These are phyloP conservation scores for Nephrotoma flavescens DNA, from an alignment of 2,888 invertebrate species.

Conservation along the genomic window DNA sequence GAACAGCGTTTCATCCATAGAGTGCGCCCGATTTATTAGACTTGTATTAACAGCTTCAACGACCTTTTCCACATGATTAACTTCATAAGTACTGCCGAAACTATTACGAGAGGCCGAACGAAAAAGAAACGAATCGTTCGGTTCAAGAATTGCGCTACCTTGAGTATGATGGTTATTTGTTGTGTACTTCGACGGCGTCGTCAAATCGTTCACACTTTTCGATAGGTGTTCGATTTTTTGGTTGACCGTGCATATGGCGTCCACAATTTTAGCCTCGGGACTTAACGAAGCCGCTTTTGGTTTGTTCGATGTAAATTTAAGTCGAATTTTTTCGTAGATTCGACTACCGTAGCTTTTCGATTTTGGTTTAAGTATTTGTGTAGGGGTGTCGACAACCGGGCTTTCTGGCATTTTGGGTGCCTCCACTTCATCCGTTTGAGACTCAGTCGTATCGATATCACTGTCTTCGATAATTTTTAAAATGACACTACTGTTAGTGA, in stretches of 20 bases:
- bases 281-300: conserved; percentile 9
- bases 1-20: conserved; percentile 12
- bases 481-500: background rate
- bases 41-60: conserved; percentile 27
- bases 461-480: background rate
- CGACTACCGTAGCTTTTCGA: conserved; percentile 14
- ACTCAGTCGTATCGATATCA: background rate
- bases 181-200: conserved; percentile 16
- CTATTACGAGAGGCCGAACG: conserved; percentile 32
- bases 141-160: conserved; percentile 31
- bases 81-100: conserved; percentile 7
- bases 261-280: conserved; percentile 23
- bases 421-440: conserved; percentile 10
- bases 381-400: background rate
- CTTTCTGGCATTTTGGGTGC: background rate
- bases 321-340: conserved; percentile 27
- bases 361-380: background rate
- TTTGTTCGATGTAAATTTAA: conserved; percentile 10
- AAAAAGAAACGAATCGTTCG: conserved; percentile 53
- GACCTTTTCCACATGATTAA: conserved; percentile 14
- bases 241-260: conserved; percentile 25
- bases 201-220: conserved; percentile 11
- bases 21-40: conserved; percentile 19
- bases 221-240: conserved; percentile 21
- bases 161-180: conserved; percentile 12